Conservation (phyloP, 2,888 invertebrate genomes). For the Volucella inanis region DNA sequence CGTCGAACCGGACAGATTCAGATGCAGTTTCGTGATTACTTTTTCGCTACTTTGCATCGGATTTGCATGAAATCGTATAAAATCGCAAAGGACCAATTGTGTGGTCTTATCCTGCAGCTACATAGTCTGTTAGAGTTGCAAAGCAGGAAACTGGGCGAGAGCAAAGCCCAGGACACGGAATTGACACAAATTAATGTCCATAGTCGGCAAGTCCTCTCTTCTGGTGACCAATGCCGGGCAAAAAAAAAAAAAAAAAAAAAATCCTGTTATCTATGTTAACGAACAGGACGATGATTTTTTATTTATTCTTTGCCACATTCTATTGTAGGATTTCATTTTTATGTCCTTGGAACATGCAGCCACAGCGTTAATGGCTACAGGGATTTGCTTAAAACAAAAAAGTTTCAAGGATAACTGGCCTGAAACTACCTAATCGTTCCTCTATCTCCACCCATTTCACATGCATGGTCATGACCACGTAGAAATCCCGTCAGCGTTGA, state of each 20-base stretch:
- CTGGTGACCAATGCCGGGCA: slow-evolving; percentile 1
- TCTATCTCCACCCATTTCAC: slow-evolving; percentile 8
- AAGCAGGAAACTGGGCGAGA: slow-evolving; percentile 11
- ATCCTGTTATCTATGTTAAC: slow-evolving; percentile 53
- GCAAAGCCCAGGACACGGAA: slow-evolving; percentile 28
- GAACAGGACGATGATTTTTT: background rate
- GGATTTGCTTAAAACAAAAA: slow-evolving; percentile 38
- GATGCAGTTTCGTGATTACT: slow-evolving; percentile 34
- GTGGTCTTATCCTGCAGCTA: slow-evolving; percentile 41
- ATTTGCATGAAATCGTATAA: slow-evolving; percentile 38
- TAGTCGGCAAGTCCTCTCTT: slow-evolving; percentile 3
- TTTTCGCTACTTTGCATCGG: slow-evolving; percentile 34
- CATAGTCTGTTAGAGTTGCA: background rate
- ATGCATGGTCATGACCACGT: slow-evolving; percentile 15
- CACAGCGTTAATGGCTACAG: slow-evolving; percentile 32
- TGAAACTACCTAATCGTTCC: no score
- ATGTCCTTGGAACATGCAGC: slow-evolving; percentile 30
- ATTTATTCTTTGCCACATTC: background rate
- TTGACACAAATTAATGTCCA: slow-evolving; percentile 56
- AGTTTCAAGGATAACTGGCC: slow-evolving; percentile 47
- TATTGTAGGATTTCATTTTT: slow-evolving; percentile 35
- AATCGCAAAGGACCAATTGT: slow-evolving; percentile 42
- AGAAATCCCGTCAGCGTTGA: no score
- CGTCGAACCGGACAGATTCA: background rate
- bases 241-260: slow-evolving; percentile 51